Base-by-base conservation (phyloP, 2,797 vertebrate genomes). In the Oophaga sylvatica region DNA sequence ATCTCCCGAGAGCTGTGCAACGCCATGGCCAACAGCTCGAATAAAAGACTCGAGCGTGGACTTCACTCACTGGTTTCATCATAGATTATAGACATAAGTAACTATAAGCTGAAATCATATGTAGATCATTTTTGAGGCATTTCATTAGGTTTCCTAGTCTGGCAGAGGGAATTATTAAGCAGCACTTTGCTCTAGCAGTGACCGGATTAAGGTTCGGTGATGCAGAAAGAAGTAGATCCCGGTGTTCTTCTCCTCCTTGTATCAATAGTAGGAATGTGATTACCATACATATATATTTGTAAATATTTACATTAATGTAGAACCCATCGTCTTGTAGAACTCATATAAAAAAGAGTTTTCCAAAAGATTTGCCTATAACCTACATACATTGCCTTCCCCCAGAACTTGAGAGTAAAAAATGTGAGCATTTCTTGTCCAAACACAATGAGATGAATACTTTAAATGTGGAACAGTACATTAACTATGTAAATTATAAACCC, bases 161-260 rank as follows among this genome's bases (percentile, higher is more conserved):
- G 22, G 15, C 20, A 80, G 62, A 65, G 31, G 26, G 79, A n/a
- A 45, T n/a, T 65, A 65, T 45, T 45, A 26, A 22, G 59, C 45
- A 63, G 59, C 31, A 16, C 19, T 80, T 80, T 80, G 31, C 29
- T 63, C 8, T 11, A 45, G 79, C 31, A 80, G 12, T 45, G 56
- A 59, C 77, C 59, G 59, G 22, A 11, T 80, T 80, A 80, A 80
- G 41, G 59, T 63, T 65, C 60, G 10, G 12, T 63, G 60, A 80
- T 80, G 78, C 12, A 45, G 10, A 80, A 80, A 19, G 31, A 15
- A 45, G 41, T 41, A 35, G 26, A 17, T 45, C 22, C 4, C 17
- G 22, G 35, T 67, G 65, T 2, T 78, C 12, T 53, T 41, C 17
- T 35, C 41, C 8, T 65, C 13, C 12, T 60, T 79, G 19, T 59